Evolutionary conservation across 2,797 vertebrate species (phyloP), one percentile per base, ranked within the genome.

Genomic region (Etheostoma nigrum): DNA sequence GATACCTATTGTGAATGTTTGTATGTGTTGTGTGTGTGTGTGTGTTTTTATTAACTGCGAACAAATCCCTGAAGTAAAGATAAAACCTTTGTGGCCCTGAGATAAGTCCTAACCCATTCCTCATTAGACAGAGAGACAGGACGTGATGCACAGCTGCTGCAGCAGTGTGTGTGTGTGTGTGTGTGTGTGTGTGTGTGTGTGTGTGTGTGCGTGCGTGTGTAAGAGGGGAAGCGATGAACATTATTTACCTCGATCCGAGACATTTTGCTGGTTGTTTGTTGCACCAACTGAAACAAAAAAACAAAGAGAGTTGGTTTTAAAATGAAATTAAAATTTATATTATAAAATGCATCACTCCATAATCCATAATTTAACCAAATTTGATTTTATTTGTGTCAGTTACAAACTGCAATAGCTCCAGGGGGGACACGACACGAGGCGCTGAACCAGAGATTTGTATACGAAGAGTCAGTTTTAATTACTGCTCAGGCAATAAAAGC

Each of bases 221-320:
- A n/a, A 19, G 27, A 44, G 12, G 6, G 25, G 9, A 30, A 40
- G 73, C 5, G 36, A 15, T 65, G 63, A 44, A 58, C 67, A 15
- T 81, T 81, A 62, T 61, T 93, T 91, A 95, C 94, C 93, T 94
- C 87, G 70, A 86, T 59, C 68, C 83, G 51, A 77, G 93, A 93
- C 94, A 95, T 95, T 74, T 90, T 61, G 78, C 47, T 64, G 76
- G 49, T 84, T 84, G 36, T 72, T 64, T 36, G 86, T 72, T 81
- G 81, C 83, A 85, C 78, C 78, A 86, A 55, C 86, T 91, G 40
- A 76, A 74, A 90, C 1, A 78, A 58, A 85, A 74, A 57, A 70
- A 45, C 60, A 60, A 72, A 49, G 4, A 81, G 7, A 77, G 1
- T 3, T n/a, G 51, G 30, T 57, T 84, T 82, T 74, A 64, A 82